phyloP scores from a whole-genome alignment of 2,888 invertebrate species.

The Galerucella nymphaeae region DNA sequence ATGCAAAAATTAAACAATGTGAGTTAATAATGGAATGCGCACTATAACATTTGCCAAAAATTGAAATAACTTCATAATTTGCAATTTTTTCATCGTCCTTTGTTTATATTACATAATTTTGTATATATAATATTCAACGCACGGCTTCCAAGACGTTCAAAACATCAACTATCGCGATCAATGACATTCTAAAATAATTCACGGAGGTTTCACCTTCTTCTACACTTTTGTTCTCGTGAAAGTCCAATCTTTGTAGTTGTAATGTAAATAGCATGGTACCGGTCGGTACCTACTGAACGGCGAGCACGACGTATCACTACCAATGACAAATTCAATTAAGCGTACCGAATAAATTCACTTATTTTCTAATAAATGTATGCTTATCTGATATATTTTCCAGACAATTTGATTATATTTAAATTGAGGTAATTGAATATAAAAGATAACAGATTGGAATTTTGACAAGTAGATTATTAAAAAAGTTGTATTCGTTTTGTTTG shows the following conservation, averaged over 20 bases:
- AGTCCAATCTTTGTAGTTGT: constrained; percentile 11
- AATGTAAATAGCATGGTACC: constrained; percentile 20
- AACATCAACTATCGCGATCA: constrained; percentile 13
- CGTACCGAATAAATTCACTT: constrained; percentile 9
- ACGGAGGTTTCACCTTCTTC: constrained; percentile 16
- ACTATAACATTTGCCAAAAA: too few relatives aligned
- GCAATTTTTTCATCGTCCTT: background rate
- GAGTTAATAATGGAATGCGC: too few relatives aligned
- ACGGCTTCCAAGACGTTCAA: constrained; percentile 1
- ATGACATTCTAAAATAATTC: constrained; percentile 19
- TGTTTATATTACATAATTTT: background rate
- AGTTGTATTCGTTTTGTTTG: background rate
- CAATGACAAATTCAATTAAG: constrained; percentile 21
- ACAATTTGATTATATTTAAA: background rate
- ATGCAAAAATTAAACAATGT: too few relatives aligned
- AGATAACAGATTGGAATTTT: background rate
- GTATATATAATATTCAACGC: background rate
- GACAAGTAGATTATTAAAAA: background rate
- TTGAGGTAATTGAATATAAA: background rate
- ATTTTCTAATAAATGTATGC: constrained; percentile 6
- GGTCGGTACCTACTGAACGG: constrained; percentile 22
- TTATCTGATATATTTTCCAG: constrained; percentile 1
- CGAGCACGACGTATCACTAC: background rate
- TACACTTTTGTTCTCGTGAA: constrained; percentile 17
- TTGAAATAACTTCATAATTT: too few relatives aligned